A percentile compares a stretch with the other conserved stretches of the same genome.
phyloP scores from a whole-genome alignment of 2,113 vertebrate species.

The Oceanites oceanicus region DNA sequence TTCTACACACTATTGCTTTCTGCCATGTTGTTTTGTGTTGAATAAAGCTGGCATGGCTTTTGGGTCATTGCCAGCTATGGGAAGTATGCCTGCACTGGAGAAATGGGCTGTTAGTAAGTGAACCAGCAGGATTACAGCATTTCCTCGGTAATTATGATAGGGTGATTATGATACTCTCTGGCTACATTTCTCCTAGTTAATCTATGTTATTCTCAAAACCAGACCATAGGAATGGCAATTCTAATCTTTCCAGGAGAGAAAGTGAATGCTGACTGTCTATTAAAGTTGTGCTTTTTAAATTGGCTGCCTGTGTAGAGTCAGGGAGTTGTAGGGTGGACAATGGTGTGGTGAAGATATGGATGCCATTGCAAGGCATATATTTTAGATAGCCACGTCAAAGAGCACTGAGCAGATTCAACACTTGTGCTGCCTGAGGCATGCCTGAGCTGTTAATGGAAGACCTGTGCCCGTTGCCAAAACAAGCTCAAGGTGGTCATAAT shows the following conservation, averaged over 20 bases:
- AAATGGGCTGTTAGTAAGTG: neutral
- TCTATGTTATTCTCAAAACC: neutral
- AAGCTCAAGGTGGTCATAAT: neutral
- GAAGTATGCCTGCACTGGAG: neutral
- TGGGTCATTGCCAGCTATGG: neutral
- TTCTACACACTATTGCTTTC: neutral
- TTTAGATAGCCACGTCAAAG: neutral
- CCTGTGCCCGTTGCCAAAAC: neutral
- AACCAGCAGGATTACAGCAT: constrained; percentile 3
- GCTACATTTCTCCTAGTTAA: neutral
- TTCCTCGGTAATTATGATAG: neutral
- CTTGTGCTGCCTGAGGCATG: neutral
- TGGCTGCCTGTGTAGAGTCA: neutral
- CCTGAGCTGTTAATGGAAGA: neutral
- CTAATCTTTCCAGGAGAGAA: neutral
- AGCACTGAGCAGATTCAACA: neutral
- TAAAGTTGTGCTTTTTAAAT: neutral
- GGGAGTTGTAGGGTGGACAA: neutral
- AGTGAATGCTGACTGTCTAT: neutral
- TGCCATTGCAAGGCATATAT: neutral
- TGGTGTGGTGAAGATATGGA: neutral
- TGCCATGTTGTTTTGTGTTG: neutral
- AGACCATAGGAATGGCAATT: neutral
- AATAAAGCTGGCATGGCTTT: neutral
- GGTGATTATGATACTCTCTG: neutral